A percentile compares a stretch with the other conserved stretches of the same genome.
These are phyloP conservation scores for Pterois miles DNA, from an alignment of 2,797 vertebrate genomes.

Conservation along the genomic window DNA sequence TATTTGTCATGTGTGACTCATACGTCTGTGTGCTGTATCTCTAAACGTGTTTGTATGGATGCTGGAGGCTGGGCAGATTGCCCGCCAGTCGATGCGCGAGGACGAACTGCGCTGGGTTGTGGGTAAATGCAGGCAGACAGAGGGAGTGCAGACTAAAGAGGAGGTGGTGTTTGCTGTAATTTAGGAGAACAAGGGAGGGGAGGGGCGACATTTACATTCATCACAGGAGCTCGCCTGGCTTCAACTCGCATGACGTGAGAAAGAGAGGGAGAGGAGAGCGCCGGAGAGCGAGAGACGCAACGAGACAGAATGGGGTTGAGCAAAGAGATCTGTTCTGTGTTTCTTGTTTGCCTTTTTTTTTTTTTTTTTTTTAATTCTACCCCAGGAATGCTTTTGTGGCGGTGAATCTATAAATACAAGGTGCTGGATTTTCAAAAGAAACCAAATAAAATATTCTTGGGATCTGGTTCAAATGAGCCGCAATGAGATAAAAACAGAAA, in stretches of 20 bases:
- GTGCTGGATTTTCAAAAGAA: conserved; percentile 4
- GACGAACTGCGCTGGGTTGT: conserved; percentile 33
- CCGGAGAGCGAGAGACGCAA: conserved; percentile 40
- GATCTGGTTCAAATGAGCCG: neutral
- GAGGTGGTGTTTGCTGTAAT: conserved; percentile 74
- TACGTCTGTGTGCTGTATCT: conserved; percentile 42
- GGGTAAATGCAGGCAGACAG: conserved; percentile 61
- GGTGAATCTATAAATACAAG: conserved; percentile 32
- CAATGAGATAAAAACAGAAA: neutral
- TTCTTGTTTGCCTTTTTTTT: conserved; percentile 32
- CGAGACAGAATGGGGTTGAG: conserved; percentile 78
- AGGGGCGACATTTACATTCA: conserved; percentile 77
- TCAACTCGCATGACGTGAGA: conserved; percentile 64
- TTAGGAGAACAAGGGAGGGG: conserved; percentile 72
- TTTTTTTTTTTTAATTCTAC: conserved; percentile 11
- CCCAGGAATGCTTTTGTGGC: conserved; percentile 32
- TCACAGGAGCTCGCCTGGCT: conserved; percentile 64
- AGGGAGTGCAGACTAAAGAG: conserved; percentile 43
- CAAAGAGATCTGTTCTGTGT: conserved; percentile 60
- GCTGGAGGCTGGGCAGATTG: conserved; percentile 44
- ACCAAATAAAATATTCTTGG: conserved; percentile 22
- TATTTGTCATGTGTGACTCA: conserved; percentile 62
- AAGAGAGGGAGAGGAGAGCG: conserved; percentile 32
- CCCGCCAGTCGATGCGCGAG: conserved; percentile 24
- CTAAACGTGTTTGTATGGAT: conserved; percentile 38